Base-by-base conservation (phyloP, 2,888 invertebrate genomes). In the Eilema griseolum region DNA sequence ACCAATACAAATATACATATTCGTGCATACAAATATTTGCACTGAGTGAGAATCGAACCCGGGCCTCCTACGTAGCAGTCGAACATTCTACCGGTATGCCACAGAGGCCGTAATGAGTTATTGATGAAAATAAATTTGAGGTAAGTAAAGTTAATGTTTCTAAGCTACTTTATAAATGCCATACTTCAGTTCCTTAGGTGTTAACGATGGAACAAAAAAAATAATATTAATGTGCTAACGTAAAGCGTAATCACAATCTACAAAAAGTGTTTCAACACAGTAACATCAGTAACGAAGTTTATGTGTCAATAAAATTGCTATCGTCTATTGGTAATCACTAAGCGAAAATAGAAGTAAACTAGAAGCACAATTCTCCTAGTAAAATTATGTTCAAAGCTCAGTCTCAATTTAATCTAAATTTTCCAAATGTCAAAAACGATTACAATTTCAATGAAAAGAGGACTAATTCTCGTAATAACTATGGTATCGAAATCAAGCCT, bases 181-280 rank as follows among this genome's bases (percentile, higher is more conserved):
- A 52, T 52, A 52, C 52, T n/a, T 52, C n/a, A 52, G 52, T 52
- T 52, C n/a, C 52, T 52, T 52, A 52, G 52, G n/a, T 10, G 52
- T 52, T 52, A 52, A 52, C 52, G 52, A 52, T 5, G n/a, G n/a
- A 52, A 46, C 20, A 46, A 23, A 60, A 59, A 28, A 28, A 28
- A 2, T 5, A 26, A 26, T 28, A 60, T 28, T 60, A 60, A 60
- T 60, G 60, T 31, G 20, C 60, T 20, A 10, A 28, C 28, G 20
- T 28, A 60, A 28, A 59, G 16, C 26, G 16, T 52, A 52, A 52
- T 28, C 20, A 20, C 7, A 28, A 60, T 31, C 28, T 20, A 60
- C 23, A 60, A 60, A 60, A 28, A 60, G 20, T 60, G n/a, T 31
- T 60, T 60, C 31, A 61, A 61, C 61, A 31, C 20, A 28, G 31